Base-by-base conservation (phyloP, 2,113 vertebrate species). In the Aleadryas rufinucha region DNA sequence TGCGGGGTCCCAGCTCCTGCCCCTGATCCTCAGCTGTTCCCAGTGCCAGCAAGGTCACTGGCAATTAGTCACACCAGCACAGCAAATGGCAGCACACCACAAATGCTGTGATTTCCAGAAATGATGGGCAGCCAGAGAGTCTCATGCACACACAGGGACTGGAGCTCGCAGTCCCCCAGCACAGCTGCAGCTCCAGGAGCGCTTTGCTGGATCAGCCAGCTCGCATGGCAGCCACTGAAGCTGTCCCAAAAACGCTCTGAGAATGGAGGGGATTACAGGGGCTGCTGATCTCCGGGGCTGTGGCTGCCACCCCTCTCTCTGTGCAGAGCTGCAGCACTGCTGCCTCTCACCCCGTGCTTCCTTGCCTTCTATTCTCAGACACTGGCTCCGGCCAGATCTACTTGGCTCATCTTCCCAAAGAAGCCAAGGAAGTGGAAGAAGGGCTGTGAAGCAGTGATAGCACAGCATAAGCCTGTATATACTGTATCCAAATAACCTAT, bases 381-480 rank as follows among this genome's bases (percentile, higher is more conserved):
- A 10, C 42, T 12, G 50, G 56, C 59, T 69, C 75, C 56, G 45
- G 69, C 47, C 24, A 39, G 37, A 23, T 90, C 83, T 84, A 7
- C 63, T 57, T 50, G 76, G 52, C 90, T 97, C 77, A 60, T 90
- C 70, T 91, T 69, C 19, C 84, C 70, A 42, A 84, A 57, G 63
- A 94, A 89, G 50, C 85, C 50, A 68, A 69, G 53, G 80, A 30
- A 95, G 83, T 41, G 89, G 72, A 53, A 93, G 92, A 10, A 92
- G 69, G 93, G 90, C 83, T 93, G 92, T 80, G 89, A 74, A 65
- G 85, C 89, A 81, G 80, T 28, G 93, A 82, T 77, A 95, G 87
- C 87, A 71, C 52, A 80, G 65, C 61, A 35, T 30, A 91, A 97
- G 50, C 69, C 93, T 59, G 84, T 91, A 91, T 70, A 50, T 39